Conservation (phyloP, 2,113 vertebrate genomes). For the Clupea harengus region DNA sequence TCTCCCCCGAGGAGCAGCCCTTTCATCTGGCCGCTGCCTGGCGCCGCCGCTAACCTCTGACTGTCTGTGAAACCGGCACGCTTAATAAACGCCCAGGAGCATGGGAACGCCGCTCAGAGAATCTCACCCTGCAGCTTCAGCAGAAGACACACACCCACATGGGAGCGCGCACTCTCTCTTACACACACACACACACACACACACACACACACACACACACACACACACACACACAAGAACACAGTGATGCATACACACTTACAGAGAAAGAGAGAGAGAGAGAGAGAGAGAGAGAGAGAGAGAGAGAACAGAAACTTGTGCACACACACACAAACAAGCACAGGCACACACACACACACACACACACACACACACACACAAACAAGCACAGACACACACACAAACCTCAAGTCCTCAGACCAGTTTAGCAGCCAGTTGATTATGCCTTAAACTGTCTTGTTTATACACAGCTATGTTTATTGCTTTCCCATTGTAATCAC, state of each 20-base stretch:
- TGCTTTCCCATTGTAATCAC: not conserved
- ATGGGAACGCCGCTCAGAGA: slow-evolving; percentile 59
- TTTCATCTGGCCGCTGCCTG: slow-evolving; percentile 78
- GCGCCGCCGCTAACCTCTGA: slow-evolving; percentile 77
- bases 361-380: slow-evolving; percentile 23
- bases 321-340: not conserved
- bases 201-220: slow-evolving; percentile 2
- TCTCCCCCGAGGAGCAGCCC: slow-evolving; percentile 73
- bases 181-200: slow-evolving; percentile 10
- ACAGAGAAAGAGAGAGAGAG: too few relatives aligned
- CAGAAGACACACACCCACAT: not conserved
- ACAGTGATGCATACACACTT: too few relatives aligned
- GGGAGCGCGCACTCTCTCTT: not conserved
- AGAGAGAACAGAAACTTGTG: too few relatives aligned
- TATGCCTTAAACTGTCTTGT: slow-evolving; percentile 26
- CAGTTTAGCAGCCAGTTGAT: slow-evolving; percentile 45
- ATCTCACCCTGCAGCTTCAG: slow-evolving; percentile 49
- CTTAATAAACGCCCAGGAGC: slow-evolving; percentile 69
- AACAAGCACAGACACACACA: slow-evolving; percentile 27
- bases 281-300: too few relatives aligned
- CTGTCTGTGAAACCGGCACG: slow-evolving; percentile 78
- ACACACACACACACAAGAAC: not conserved
- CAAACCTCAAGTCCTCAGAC: slow-evolving; percentile 5
- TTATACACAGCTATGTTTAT: slow-evolving; percentile 4
- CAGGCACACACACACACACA: too few relatives aligned